Evolutionary conservation across 2,888 invertebrate species (phyloP).

Genomic region (Norana najaformis): DNA sequence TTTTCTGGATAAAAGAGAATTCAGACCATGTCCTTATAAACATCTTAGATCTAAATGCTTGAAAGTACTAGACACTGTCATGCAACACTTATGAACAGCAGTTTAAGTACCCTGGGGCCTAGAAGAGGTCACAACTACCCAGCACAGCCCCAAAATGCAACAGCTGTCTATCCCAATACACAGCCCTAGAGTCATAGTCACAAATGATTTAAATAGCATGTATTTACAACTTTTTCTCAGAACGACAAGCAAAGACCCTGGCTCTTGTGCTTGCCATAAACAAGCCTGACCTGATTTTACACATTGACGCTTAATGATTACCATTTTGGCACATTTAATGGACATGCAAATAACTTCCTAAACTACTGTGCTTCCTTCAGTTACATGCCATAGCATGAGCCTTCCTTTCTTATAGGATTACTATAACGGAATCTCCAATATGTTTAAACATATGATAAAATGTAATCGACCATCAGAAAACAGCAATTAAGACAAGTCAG

Average conservation of each 20-base stretch:
- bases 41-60: background rate
- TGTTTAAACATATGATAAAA: background rate
- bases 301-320: background rate
- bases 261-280: background rate
- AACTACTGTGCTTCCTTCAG: background rate
- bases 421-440: background rate
- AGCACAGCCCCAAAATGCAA: background rate
- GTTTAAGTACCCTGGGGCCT: background rate
- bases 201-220: background rate
- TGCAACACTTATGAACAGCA: too few relatives aligned
- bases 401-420: background rate
- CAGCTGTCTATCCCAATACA: background rate
- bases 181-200: background rate
- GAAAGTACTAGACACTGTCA: background rate
- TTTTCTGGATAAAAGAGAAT: background rate
- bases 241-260: background rate
- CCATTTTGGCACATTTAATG: background rate
- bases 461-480: background rate
- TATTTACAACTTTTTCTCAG: background rate
- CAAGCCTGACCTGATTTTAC: background rate
- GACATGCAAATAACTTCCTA: background rate
- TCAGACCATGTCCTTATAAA: background rate
- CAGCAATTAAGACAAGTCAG: too few relatives aligned
- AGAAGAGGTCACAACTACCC: background rate
- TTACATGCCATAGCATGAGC: background rate